Base-by-base conservation (phyloP, 2,888 invertebrate species). In the Yponomeuta malinellus region DNA sequence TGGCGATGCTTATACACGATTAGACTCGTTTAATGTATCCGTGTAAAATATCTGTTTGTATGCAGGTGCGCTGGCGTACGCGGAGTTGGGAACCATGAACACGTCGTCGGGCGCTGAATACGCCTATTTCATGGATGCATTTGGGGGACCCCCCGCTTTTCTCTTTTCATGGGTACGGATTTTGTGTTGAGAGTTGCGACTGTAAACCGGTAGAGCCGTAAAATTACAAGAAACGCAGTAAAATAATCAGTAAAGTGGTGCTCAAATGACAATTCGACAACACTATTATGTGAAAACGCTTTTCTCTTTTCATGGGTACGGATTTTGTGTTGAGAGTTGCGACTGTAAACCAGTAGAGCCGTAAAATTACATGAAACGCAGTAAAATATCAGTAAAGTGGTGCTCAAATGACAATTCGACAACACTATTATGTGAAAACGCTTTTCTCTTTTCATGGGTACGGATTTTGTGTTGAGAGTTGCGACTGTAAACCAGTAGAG, bases 91-190 rank as follows among this genome's bases (percentile, higher is more conserved):
- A 82, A 98, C 98, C 76, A 97, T 98, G 96, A 98, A 98, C 89
- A 97, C 98, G 80, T 97, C 97, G 79, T 97, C 97, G 75, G 98
- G 98, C 76, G 98, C 97, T 75, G 98, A 98, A 89, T 98, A 98
- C 93, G 97, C 97, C 77, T 98, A 98, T 90, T 97, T 98, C 90
- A 97, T 97, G 96, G 97, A 97, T 88, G 98, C 98, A 72, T 98
- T 97, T 87, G 98, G 98, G 76, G 96, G 97, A 79, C 95, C 97
- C 73, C 97, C 97, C 75, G 98, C 97, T 78, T 98, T 98, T 90
- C 93, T 98, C 75, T 98, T 97, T 92, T 97, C 97, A 83, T 98
- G 98, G 98, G 97, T 97, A 85, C 78, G 64, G 23, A 52, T 15
- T 31, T 6, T 43, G 9, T 43, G 43, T 43, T 43, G 43, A 5